phyloP scores from a whole-genome alignment of 2,888 invertebrate species.

The Agrochola macilenta region DNA sequence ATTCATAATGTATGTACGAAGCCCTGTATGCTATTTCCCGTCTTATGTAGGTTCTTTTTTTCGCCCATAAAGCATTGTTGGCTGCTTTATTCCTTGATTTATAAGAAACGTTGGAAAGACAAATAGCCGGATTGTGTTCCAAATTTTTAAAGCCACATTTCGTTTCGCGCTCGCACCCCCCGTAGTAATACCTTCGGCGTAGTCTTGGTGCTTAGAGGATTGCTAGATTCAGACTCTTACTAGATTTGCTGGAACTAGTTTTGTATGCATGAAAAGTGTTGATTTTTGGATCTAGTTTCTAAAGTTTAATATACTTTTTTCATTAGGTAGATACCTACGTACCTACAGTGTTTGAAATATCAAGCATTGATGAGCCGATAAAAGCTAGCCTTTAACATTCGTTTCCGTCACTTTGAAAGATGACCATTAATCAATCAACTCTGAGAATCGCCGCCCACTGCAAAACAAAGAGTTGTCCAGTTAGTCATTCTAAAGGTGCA shows the following conservation, averaged over 20 bases:
- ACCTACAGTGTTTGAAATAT: neutral
- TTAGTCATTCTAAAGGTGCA: constrained; percentile 16
- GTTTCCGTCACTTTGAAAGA: constrained; percentile 8
- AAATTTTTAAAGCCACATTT: constrained; percentile 95
- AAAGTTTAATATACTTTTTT: neutral
- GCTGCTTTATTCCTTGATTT: constrained; percentile 93
- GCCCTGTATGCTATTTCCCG: constrained; percentile 89
- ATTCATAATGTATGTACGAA: constrained; percentile 88
- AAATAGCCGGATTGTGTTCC: constrained; percentile 95
- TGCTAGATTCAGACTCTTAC: constrained; percentile 54
- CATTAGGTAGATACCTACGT: neutral
- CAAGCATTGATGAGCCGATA: neutral
- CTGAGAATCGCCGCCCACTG: neutral
- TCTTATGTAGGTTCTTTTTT: constrained; percentile 90
- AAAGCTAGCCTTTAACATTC: neutral
- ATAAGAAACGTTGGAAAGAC: constrained; percentile 94
- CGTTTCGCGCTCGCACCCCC: constrained; percentile 91
- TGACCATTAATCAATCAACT: constrained; percentile 34
- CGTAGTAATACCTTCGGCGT: constrained; percentile 79
- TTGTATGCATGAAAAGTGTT: constrained; percentile 41
- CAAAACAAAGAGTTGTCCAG: constrained; percentile 13
- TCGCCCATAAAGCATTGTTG: constrained; percentile 91
- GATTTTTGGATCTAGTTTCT: constrained; percentile 10
- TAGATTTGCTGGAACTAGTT: constrained; percentile 55
- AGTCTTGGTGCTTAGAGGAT: constrained; percentile 78